Conservation (phyloP, 2,113 vertebrate genomes). For the Triplophysa tibetana region DNA sequence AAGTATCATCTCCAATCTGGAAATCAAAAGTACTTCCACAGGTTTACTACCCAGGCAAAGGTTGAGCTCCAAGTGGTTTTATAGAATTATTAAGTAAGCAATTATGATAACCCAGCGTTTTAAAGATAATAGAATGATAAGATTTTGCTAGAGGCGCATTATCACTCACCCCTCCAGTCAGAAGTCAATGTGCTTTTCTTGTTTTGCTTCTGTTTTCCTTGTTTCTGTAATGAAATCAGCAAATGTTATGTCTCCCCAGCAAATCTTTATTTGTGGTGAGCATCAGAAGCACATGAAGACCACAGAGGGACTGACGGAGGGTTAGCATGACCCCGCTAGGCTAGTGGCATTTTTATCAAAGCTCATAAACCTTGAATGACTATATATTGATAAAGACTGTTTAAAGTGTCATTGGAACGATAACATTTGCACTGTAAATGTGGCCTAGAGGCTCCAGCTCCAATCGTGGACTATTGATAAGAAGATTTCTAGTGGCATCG, state of each 20-base stretch:
- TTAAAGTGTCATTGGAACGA: conserved; percentile 93
- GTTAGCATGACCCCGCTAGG: conserved; percentile 78
- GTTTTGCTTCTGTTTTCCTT: conserved; percentile 8
- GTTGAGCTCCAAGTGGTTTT: conserved; percentile 67
- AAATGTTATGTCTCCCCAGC: conserved; percentile 29
- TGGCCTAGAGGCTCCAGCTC: conserved; percentile 64
- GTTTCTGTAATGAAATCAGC: conserved; percentile 1
- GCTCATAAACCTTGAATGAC: conserved; percentile 99
- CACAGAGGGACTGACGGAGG: conserved; percentile 19
- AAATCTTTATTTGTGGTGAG: conserved; percentile 42
- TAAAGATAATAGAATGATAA: conserved; percentile 81
- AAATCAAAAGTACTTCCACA: conserved; percentile 65
- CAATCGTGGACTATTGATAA: conserved; percentile 66
- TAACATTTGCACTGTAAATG: conserved; percentile 86
- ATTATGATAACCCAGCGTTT: conserved; percentile 79
- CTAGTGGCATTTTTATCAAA: conserved; percentile 91
- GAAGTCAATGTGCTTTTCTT: conserved; percentile 61
- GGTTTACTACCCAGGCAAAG: conserved; percentile 74
- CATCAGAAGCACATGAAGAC: conserved; percentile 18
- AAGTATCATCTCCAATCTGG: conserved; percentile 56
- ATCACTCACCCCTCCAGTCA: conserved; percentile 50
- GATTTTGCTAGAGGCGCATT: conserved; percentile 67
- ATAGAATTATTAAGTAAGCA: conserved; percentile 88
- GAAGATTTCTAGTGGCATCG: conserved; percentile 44
- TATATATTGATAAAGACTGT: conserved; percentile 96